Base-by-base conservation (phyloP, 2,888 invertebrate species). In the Trichogramma evanescens region DNA sequence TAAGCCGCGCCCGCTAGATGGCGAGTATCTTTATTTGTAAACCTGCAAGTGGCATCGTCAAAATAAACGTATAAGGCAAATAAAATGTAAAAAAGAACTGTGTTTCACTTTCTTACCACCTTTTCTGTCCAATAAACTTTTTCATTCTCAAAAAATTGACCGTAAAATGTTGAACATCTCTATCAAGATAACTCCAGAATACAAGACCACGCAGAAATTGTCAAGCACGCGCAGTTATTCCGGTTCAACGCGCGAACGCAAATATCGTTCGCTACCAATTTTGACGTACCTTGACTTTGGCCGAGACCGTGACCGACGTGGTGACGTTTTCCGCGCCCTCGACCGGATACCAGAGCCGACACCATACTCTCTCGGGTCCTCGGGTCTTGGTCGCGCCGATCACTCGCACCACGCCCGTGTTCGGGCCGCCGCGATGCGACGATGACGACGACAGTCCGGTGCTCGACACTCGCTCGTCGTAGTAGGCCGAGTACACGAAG, bases 401-500 rank as follows among this genome's bases (percentile, higher is more conserved):
- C 61, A 95, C 83, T 50, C 94, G 84, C 54, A 94, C 84, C 6
- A 85, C 81, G 59, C 87, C 83, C 52, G 83, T 83, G 57, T 83
- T 84, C 68, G 82, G 82, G 42, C 62, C 41, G 54, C 62, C 58
- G 26, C 26, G 26, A 26, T 26, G 26, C 5, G 49, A 54, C 6
- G 61, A 63, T 45, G 64, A 64, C 26, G 26, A 26, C 39, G 66
- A 53, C 39, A 66, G 60, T 55, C 68, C 67, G 26, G 66, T 65
- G 44, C 74, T 68, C 7, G 69, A 70, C 4, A 72, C 66, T 67
- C 92, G 84, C 54, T 86, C 82, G 79, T 95, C 94, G 74, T 88
- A 90, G 75, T 89, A 95, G 54, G 95, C 94, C 7, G 94, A 93
- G 75, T 92, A 95, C 56, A 95, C 93, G 80, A 87, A 93, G 81